A percentile compares a stretch with the other conserved stretches of the same genome.
Conservation (phyloP, 1,140 invertebrate genomes). For the Pogonognathellus flavescens region DNA sequence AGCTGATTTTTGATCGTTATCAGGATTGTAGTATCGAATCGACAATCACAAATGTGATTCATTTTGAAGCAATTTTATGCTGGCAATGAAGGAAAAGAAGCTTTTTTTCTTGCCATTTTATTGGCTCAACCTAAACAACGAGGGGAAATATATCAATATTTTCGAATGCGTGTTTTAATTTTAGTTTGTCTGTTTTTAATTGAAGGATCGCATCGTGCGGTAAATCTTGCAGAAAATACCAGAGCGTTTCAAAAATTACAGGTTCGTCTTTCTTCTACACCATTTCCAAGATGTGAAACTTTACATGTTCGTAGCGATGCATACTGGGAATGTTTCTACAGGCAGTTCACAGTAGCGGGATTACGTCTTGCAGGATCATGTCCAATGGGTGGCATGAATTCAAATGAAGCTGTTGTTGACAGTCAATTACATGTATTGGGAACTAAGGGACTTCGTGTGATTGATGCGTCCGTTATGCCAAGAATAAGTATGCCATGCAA, state of each 20-base stretch:
- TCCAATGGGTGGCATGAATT: constrained; percentile 78
- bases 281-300: constrained; percentile 76
- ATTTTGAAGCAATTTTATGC: too few species aligned
- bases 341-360: constrained; percentile 87
- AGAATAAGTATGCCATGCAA: constrained; percentile 66
- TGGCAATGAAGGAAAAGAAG: too few species aligned
- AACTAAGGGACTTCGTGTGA: constrained; percentile 71
- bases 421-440: constrained; percentile 72
- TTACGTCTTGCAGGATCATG: constrained; percentile 84
- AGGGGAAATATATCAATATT: too few species aligned
- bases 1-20: too few species aligned
- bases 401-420: constrained; percentile 74
- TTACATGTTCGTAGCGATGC: constrained; percentile 70
- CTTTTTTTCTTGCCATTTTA: too few species aligned
- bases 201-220: constrained; percentile 52
- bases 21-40: too few species aligned
- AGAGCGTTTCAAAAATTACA: constrained; percentile 69
- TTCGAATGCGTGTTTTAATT: too few species aligned
- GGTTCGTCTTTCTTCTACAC: constrained; percentile 79
- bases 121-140: too few species aligned
- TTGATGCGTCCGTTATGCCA: constrained; percentile 75
- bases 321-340: constrained; percentile 78
- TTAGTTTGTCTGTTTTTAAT: too few species aligned
- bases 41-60: too few species aligned
- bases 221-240: constrained; percentile 52